Conservation (phyloP, 1,140 invertebrate species). For the Agrilus planipennis region DNA sequence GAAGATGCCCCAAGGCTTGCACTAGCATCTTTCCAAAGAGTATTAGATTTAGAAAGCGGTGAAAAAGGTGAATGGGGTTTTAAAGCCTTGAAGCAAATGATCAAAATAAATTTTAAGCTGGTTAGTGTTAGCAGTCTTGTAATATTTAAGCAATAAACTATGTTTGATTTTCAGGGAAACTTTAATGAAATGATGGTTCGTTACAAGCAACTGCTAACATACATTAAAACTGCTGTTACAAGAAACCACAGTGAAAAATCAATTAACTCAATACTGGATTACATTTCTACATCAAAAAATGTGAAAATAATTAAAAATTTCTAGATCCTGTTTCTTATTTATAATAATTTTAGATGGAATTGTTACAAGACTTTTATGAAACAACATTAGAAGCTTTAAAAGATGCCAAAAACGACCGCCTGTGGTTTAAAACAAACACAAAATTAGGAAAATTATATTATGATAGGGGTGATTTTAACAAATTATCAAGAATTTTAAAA, state of each 20-base stretch:
- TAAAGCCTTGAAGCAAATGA: conserved; percentile 99
- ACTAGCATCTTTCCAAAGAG: conserved; percentile 91
- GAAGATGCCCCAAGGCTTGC: conserved; percentile 92
- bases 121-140: conserved; percentile 44
- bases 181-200: conserved; percentile 95
- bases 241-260: conserved; percentile 99
- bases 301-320: conserved; percentile 43
- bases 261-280: conserved; percentile 98
- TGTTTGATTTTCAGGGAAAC: conserved; percentile 55
- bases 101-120: conserved; percentile 99
- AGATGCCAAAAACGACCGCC: conserved; percentile 96
- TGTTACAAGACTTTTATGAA: conserved; percentile 99
- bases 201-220: conserved; percentile 93
- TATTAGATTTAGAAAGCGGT: conserved; percentile 88
- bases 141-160: no score
- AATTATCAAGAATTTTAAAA: conserved; percentile 92
- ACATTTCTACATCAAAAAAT: conserved; percentile 98
- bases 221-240: conserved; percentile 97
- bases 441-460: conserved; percentile 98
- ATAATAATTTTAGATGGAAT: conserved; percentile 69
- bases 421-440: conserved; percentile 99
- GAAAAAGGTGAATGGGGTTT: conserved; percentile 99
- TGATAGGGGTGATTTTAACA: conserved; percentile 89
- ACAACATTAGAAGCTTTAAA: conserved; percentile 96
- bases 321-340: conserved; percentile 10